Evolutionary conservation across 2,888 invertebrate genomes (phyloP).

Genomic region (Agrypnus murinus): DNA sequence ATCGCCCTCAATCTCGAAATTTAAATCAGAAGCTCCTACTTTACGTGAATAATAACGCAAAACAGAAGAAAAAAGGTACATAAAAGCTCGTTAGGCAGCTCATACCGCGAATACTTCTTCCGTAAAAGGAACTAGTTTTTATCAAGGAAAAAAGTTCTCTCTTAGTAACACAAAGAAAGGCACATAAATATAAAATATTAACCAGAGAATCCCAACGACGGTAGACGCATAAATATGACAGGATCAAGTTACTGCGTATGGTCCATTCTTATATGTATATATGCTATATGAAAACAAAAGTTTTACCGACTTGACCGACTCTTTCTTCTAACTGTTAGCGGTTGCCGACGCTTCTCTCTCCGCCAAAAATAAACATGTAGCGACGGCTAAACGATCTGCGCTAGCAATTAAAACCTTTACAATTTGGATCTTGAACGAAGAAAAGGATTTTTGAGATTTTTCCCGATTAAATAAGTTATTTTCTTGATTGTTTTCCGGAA

Average conservation of each 20-base stretch:
- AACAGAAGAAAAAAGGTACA: not conserved
- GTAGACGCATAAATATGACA: constrained; percentile 44
- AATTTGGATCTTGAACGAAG: too few species aligned
- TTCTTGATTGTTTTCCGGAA: too few species aligned
- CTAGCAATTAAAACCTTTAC: not conserved
- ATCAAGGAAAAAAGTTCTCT: constrained; percentile 7
- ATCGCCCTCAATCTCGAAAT: not conserved
- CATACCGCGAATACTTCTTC: constrained; percentile 19
- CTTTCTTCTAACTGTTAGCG: constrained; percentile 23
- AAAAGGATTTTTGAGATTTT: not conserved
- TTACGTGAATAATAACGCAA: not conserved
- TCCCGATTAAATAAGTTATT: too few species aligned
- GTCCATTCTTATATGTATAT: not conserved
- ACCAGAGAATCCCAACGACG: constrained; percentile 22
- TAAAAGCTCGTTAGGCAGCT: constrained; percentile 6
- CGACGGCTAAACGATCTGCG: constrained; percentile 26
- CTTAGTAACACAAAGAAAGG: constrained; percentile 27
- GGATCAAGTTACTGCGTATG: constrained; percentile 36
- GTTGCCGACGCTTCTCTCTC: constrained; percentile 37
- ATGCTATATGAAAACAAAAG: constrained; percentile 29
- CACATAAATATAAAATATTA: constrained; percentile 43
- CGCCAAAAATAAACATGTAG: constrained; percentile 41
- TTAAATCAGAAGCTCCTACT: constrained; percentile 1
- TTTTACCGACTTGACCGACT: constrained; percentile 16
- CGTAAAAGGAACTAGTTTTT: constrained; percentile 24